phyloP scores from a whole-genome alignment of 2,888 invertebrate genomes.

The Phortica okadai region DNA sequence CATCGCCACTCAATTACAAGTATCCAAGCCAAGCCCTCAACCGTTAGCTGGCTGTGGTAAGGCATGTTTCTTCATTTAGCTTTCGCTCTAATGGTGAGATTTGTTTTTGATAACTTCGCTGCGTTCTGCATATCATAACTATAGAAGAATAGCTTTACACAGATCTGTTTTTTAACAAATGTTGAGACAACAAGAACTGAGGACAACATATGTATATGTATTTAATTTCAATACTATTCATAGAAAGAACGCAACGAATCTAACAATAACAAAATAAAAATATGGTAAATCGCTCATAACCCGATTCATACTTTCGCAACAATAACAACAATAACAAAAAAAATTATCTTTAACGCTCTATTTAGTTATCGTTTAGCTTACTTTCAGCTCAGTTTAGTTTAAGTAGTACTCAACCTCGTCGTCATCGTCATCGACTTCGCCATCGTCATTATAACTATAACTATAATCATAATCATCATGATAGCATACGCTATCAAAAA shows the following conservation, averaged over 20 bases:
- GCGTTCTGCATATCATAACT: not conserved
- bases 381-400: not conserved
- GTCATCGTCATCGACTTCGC: not conserved
- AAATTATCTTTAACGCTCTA: not conserved
- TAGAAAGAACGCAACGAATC: not conserved
- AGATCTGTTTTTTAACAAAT: too few species aligned
- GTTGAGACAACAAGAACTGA: too few species aligned
- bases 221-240: not conserved
- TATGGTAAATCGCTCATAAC: not conserved
- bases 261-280: not conserved
- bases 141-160: too few species aligned
- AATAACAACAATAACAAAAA: too few species aligned
- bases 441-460: not conserved
- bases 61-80: not conserved
- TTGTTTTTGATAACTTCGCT: not conserved
- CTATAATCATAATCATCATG: not conserved
- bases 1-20: not conserved
- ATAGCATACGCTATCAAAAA: too few species aligned
- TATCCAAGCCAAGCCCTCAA: constrained; percentile 3
- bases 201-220: too few species aligned
- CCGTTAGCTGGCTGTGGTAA: not conserved
- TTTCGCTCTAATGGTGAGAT: constrained; percentile 4
- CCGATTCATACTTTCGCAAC: not conserved
- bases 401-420: not conserved
- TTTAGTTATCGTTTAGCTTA: constrained; percentile 1